phyloP scores from a whole-genome alignment of 2,888 invertebrate species.

The Germaria angustata region DNA sequence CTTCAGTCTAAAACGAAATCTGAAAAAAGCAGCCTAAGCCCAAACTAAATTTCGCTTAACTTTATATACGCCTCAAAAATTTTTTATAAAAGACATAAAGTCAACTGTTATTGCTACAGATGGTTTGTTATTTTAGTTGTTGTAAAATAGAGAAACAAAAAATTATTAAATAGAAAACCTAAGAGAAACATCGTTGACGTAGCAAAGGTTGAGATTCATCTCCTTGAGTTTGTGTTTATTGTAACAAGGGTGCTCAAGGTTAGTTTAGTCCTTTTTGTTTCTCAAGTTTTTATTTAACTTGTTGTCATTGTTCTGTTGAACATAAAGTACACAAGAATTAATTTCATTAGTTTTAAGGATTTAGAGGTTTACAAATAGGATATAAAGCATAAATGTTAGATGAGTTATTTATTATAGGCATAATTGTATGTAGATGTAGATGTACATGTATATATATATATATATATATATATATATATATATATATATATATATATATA shows the following conservation, averaged over 20 bases:
- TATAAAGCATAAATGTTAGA: no score
- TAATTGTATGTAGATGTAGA: no score
- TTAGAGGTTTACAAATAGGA: constrained; percentile 29
- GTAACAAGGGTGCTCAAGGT: constrained; percentile 62
- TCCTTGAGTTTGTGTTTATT: constrained; percentile 43
- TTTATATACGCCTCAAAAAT: constrained; percentile 59
- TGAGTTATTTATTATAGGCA: no score
- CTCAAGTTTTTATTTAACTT: constrained; percentile 29
- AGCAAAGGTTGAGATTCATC: constrained; percentile 51
- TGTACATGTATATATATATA: no score
- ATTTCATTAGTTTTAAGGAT: constrained; percentile 60
- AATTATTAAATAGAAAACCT: background rate
- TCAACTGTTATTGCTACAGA: constrained; percentile 56
- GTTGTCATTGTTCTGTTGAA: constrained; percentile 33
- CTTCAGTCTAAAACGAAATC: constrained; percentile 25
- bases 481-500: no score
- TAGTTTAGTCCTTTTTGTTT: constrained; percentile 28
- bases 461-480: no score
- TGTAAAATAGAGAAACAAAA: constrained; percentile 20
- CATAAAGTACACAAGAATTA: constrained; percentile 32
- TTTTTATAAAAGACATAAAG: constrained; percentile 48
- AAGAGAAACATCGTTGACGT: constrained; percentile 34
- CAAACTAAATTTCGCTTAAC: constrained; percentile 46
- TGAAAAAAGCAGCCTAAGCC: background rate
- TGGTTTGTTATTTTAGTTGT: constrained; percentile 22